These are phyloP conservation scores for Orthosia cruda DNA, from an alignment of 2,888 invertebrate species.

Conservation along the genomic window DNA sequence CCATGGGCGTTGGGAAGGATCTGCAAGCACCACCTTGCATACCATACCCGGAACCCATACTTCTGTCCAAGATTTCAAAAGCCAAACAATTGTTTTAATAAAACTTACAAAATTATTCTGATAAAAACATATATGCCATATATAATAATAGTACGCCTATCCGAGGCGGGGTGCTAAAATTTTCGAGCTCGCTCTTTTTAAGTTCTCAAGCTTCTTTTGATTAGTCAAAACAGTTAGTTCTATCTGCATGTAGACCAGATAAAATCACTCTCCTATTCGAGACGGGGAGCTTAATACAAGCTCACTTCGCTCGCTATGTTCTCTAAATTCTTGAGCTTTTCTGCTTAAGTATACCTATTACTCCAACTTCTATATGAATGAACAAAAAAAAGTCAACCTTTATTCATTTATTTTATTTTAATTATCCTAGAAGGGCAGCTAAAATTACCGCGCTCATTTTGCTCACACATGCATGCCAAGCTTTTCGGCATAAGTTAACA, in stretches of 20 bases:
- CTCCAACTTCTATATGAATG: not conserved
- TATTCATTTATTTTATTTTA: too few relatives aligned
- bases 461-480: not conserved
- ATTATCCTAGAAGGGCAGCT: too few relatives aligned
- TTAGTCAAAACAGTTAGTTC: not conserved
- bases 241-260: not conserved
- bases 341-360: not conserved
- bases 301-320: not conserved
- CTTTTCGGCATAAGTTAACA: not conserved
- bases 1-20: not conserved
- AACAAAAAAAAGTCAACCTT: not conserved
- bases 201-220: not conserved
- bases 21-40: not conserved
- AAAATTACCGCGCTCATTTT: not conserved
- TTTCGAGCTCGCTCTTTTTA: not conserved
- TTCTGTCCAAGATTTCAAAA: not conserved
- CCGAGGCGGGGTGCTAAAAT: not conserved
- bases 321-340: not conserved
- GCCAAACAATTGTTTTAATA: not conserved
- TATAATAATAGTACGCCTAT: not conserved
- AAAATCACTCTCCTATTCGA: not conserved
- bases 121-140: not conserved
- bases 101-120: not conserved
- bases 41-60: not conserved
- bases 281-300: not conserved